Conservation (phyloP, 2,797 vertebrate genomes). For the Ctenopoma multispine region DNA sequence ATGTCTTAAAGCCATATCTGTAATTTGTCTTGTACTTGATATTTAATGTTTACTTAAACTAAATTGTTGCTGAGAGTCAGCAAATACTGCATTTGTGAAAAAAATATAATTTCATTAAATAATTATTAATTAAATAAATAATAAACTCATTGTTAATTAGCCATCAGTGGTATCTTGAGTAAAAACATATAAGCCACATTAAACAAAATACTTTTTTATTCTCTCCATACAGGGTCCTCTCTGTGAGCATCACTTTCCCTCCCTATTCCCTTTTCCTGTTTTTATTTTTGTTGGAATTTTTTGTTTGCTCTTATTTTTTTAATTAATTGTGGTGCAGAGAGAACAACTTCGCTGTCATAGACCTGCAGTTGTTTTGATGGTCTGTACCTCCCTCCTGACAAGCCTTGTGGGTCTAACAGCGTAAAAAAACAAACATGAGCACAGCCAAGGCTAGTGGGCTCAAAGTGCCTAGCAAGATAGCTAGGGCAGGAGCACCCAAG, state of each 20-base stretch:
- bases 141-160: not conserved
- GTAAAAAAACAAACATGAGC: conserved; percentile 88
- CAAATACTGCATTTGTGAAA: not conserved
- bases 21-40: conserved; percentile 12
- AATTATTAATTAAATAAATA: not conserved
- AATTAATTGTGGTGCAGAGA: conserved; percentile 31
- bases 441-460: conserved; percentile 93
- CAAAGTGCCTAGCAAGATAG: conserved; percentile 94
- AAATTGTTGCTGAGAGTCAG: not conserved
- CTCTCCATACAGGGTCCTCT: conserved; percentile 61
- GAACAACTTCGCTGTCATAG: conserved; percentile 34
- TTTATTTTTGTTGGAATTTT: conserved; percentile 36
- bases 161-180: not conserved
- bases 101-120: not conserved
- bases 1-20: conserved; percentile 37
- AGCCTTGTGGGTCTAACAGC: conserved; percentile 60
- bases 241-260: conserved; percentile 33
- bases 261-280: conserved; percentile 62
- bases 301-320: conserved; percentile 11
- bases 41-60: conserved; percentile 7
- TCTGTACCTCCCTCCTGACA: conserved; percentile 79
- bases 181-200: conserved; percentile 4
- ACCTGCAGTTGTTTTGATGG: conserved; percentile 84
- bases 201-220: conserved; percentile 23
- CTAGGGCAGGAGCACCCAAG: conserved; percentile 84